Conservation (phyloP, 1,140 invertebrate species). For the Danaus plexippus region DNA sequence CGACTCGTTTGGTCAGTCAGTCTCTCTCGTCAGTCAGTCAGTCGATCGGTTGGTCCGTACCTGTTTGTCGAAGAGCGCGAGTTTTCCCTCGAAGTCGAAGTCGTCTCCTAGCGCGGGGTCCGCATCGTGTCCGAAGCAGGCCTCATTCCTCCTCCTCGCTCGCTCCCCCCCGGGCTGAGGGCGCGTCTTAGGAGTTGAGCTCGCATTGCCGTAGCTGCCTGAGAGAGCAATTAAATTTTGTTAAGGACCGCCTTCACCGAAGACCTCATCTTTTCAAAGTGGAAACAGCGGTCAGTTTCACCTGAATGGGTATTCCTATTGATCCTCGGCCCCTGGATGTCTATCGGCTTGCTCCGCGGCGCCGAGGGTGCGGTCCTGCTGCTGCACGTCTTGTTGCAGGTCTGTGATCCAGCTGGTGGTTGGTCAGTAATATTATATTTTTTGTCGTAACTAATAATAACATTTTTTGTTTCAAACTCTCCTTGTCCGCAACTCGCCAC, state of each 20-base stretch:
- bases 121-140: conserved; percentile 71
- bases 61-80: conserved; percentile 90
- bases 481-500: no score
- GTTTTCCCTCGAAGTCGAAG: conserved; percentile 95
- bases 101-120: conserved; percentile 76
- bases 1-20: background rate
- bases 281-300: conserved; percentile 6
- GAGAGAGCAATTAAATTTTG: background rate
- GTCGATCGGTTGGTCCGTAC: conserved; percentile 1
- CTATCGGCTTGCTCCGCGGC: conserved; percentile 50
- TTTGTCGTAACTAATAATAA: no score
- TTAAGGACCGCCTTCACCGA: no score
- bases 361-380: conserved; percentile 11
- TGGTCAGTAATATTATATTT: conserved; percentile 7
- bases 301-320: conserved; percentile 39
- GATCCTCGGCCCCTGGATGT: conserved; percentile 40
- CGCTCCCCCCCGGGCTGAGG: conserved; percentile 32
- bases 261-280: no score
- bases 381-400: conserved; percentile 11
- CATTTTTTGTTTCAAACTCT: no score
- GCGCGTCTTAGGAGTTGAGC: conserved; percentile 31
- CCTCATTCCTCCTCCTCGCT: conserved; percentile 62
- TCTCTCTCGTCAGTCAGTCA: no score
- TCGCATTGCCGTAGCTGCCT: conserved; percentile 34
- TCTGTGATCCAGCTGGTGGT: conserved; percentile 15